A percentile compares a stretch with the other conserved stretches of the same genome.
Evolutionary conservation across 2,888 invertebrate genomes (phyloP).

Genomic region (Clostera curtula): DNA sequence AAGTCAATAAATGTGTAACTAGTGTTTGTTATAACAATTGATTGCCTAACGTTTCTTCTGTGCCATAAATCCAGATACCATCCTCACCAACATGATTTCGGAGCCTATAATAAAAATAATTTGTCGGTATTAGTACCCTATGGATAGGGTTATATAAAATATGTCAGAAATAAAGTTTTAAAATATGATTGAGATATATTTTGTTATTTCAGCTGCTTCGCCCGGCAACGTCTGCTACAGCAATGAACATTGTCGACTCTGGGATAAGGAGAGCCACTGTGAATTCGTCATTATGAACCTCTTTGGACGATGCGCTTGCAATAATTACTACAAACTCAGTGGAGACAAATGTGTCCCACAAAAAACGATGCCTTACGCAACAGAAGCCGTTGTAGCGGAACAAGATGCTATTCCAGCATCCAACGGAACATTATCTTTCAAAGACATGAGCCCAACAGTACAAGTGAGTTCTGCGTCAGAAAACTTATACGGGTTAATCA

Average conservation of each 20-base stretch:
- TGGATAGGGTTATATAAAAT: too few relatives aligned
- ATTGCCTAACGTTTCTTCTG: too few relatives aligned
- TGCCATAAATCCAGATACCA: too few relatives aligned
- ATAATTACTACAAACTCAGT: conserved; percentile 77
- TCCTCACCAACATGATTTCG: too few relatives aligned
- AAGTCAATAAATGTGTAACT: conserved; percentile 27
- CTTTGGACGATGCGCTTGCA: conserved; percentile 91
- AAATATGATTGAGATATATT: conserved; percentile 12
- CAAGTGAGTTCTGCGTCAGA: conserved; percentile 20
- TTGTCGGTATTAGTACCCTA: too few relatives aligned
- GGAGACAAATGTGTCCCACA: conserved; percentile 77
- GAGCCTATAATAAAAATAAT: too few relatives aligned
- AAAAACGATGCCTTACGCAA: conserved; percentile 40
- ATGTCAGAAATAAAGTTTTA: conserved; percentile 1
- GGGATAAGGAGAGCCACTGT: conserved; percentile 88
- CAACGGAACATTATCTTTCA: conserved; percentile 18
- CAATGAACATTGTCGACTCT: conserved; percentile 90
- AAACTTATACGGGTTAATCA: conserved; percentile 27
- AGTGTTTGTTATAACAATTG: conserved; percentile 28
- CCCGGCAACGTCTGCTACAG: conserved; percentile 92
- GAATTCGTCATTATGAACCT: conserved; percentile 92
- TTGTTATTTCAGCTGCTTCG: conserved; percentile 80
- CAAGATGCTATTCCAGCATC: conserved; percentile 37
- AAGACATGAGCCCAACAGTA: conserved; percentile 34
- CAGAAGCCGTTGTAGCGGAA: conserved; percentile 59